These are phyloP conservation scores for Dendroctonus valens DNA, from an alignment of 1,140 invertebrate species.

Conservation along the genomic window DNA sequence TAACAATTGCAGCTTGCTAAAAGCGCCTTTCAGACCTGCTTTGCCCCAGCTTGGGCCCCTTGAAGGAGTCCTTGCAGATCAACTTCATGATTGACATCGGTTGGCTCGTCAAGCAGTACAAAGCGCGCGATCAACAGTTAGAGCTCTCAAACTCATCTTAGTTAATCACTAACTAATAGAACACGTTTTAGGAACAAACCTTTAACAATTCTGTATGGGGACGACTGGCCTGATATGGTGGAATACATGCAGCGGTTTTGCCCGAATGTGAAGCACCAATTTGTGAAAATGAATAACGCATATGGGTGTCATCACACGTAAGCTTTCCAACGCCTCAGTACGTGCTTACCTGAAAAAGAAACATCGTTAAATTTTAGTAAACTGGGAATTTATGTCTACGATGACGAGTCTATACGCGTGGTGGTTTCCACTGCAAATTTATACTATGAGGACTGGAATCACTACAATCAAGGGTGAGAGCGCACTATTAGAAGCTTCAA, in stretches of 20 bases:
- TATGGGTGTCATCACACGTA: conserved; percentile 90
- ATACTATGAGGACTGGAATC: conserved; percentile 87
- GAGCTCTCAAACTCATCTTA: conserved; percentile 4
- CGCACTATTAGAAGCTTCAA: neutral
- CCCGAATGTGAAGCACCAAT: conserved; percentile 64
- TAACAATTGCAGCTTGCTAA: conserved; percentile 16
- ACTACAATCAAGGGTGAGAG: conserved; percentile 84
- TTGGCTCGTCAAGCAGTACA: conserved; percentile 81
- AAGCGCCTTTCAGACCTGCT: conserved; percentile 63
- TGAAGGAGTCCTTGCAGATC: conserved; percentile 76
- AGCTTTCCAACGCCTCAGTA: conserved; percentile 40
- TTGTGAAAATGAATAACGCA: conserved; percentile 70
- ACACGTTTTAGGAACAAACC: conserved; percentile 62
- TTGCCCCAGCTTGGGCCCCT: conserved; percentile 70
- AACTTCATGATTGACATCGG: conserved; percentile 90
- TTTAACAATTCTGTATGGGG: conserved; percentile 76
- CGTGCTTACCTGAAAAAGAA: neutral
- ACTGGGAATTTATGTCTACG: conserved; percentile 85
- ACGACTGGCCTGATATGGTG: conserved; percentile 63
- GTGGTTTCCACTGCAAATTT: conserved; percentile 92
- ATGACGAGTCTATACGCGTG: conserved; percentile 77
- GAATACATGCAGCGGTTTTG: conserved; percentile 50
- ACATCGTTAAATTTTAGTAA: conserved; percentile 62
- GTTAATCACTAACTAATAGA: conserved; percentile 1
- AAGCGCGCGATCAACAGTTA: conserved; percentile 57